Evolutionary conservation across 2,797 vertebrate genomes (phyloP), one percentile per base, ranked within the genome.

Genomic region (Otolemur crassicaudatus): DNA sequence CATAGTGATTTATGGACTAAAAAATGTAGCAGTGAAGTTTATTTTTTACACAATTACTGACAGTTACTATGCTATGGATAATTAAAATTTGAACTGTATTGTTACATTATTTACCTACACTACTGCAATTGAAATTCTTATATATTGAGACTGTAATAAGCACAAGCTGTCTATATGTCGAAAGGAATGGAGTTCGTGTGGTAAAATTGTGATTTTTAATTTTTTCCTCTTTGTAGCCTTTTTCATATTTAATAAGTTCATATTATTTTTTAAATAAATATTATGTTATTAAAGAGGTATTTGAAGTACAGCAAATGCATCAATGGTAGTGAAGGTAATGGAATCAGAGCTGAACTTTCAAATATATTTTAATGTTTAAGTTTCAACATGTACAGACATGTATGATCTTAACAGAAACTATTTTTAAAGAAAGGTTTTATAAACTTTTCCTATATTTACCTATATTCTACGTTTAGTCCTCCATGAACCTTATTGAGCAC

Each of bases 181-280:
- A 73, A 92, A 53, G 1, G 29, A 91, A 60, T 14, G 4, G 11
- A 0, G 0, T 84, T 84, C 79, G 11, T 77, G 43, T 82, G 27
- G 16, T 77, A 91, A 93, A 90, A 10, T 4, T 46, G 4, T 77
- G 16, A 37, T 67, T 65, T 94, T 65, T 69, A 25, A 25, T 27
- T 61, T 79, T 17, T 37, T 63, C 46, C 46, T 17, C 4, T 10
- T 85, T 82, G 53, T 43, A 1, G 0, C 17, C 19, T 81, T 90
- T 83, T 95, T 72, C 17, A 67, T 67, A 29, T 84, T 90, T 89
- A 81, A 49, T 56, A 49, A 89, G 31, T 65, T 20, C 4, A 25
- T 34, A 37, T 77, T 86, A 82, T 7, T 82, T 94, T 95, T 37
- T 81, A 92, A 94, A 81, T 22, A 81, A 91, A 84, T 87, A 27